phyloP scores from a whole-genome alignment of 2,113 vertebrate genomes.

The Ciconia stormi region DNA sequence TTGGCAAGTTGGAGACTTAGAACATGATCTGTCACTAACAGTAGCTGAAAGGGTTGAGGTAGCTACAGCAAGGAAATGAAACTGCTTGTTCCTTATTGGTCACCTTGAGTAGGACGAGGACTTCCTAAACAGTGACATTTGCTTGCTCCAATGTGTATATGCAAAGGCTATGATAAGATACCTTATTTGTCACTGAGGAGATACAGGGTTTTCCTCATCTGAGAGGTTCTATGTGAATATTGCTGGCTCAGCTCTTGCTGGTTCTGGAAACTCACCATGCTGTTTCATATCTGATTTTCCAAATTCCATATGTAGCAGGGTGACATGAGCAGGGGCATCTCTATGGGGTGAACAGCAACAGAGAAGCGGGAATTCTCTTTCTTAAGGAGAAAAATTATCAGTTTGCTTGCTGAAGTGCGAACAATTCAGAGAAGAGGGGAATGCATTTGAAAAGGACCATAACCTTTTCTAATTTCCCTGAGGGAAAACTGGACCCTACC shows the following conservation, averaged over 20 bases:
- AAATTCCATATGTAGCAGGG: neutral
- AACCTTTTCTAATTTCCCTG: neutral
- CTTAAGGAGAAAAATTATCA: neutral
- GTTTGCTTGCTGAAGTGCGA: neutral
- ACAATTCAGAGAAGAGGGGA: neutral
- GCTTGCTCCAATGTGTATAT: neutral
- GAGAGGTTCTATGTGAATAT: neutral
- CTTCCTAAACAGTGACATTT: neutral
- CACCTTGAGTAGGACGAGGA: neutral
- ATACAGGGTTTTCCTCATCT: neutral
- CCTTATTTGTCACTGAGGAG: neutral
- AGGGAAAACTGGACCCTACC: neutral
- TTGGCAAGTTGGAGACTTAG: neutral
- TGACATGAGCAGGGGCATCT: neutral
- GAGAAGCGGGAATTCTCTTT: neutral
- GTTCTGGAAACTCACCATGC: neutral
- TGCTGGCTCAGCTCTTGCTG: neutral
- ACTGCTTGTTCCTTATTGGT: neutral
- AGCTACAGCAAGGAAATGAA: neutral
- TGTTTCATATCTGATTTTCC: neutral
- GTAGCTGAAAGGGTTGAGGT: neutral
- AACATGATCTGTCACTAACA: accelerated
- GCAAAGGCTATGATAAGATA: neutral
- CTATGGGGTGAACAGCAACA: neutral
- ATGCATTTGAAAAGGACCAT: neutral